phyloP scores from a whole-genome alignment of 2,888 invertebrate species.

The Nomada ferruginata region DNA sequence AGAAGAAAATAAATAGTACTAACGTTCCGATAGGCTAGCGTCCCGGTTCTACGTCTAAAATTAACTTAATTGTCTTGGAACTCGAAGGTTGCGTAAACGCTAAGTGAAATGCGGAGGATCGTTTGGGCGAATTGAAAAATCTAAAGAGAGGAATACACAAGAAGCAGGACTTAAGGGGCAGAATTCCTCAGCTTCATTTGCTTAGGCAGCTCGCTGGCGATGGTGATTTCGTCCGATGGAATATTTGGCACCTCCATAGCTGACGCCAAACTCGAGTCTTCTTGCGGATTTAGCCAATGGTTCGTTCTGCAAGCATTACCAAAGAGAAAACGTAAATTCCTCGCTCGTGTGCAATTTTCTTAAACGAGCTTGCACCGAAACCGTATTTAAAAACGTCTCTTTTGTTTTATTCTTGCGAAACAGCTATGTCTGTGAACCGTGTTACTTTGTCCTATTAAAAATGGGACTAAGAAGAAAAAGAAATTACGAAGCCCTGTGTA shows the following conservation, averaged over 20 bases:
- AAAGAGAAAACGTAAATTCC: background rate
- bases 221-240: conserved; percentile 43
- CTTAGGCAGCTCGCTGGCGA: conserved; percentile 71
- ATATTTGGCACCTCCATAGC: conserved; percentile 65
- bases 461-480: too few species aligned
- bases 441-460: too few species aligned
- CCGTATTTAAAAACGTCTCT: background rate
- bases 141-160: background rate
- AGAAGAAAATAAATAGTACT: conserved; percentile 1
- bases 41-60: background rate
- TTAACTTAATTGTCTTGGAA: background rate
- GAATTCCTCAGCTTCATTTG: conserved; percentile 66
- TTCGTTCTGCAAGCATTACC: conserved; percentile 53
- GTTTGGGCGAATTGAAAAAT: background rate
- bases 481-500: background rate
- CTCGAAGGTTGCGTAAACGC: background rate
- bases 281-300: conserved; percentile 56
- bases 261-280: conserved; percentile 57
- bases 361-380: background rate
- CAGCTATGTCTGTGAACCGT: too few species aligned
- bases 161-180: conserved; percentile 33
- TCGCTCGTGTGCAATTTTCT: background rate
- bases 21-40: background rate
- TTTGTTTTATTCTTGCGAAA: background rate
- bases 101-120: background rate